Base-by-base conservation (phyloP, 1,140 invertebrate species). In the Kradibia gibbosae region DNA sequence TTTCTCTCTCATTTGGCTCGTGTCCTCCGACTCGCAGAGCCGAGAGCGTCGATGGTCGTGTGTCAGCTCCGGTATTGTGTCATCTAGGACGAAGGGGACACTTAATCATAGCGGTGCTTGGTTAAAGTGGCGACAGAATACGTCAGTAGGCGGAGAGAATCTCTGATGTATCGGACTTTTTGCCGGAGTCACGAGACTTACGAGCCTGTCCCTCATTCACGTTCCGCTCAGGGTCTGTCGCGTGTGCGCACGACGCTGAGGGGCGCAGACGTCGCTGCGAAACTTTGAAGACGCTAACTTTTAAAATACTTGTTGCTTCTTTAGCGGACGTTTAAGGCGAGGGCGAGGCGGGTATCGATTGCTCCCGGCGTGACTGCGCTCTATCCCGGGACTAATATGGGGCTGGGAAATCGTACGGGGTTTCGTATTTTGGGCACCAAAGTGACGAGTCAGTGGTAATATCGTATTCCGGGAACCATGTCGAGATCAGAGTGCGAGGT, bases 21-120 rank as follows among this genome's bases (percentile, higher is more conserved):
- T n/a, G 22, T 13, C 48, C 48, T n/a, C 55, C 72, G 72, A 36
- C 48, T 55, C 11, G 48, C 2, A 3, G 11, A 25, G 3, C n/a
- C 2, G 15, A 48, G 15, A 48, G 45, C 7, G 45, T 48, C 15
- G 25, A 60, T n/a, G 0, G 55, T 28, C 55, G 55, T 60, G 28
- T 62, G 60, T 15, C 34, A 67, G 62, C n/a, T 4, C 39, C 75
- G 75, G 53, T 48, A 17, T 11, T 28, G 22, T 80, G 82, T 87
- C 84, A 83, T 85, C 84, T 82, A n/a, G 83, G 80, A 79, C 85
- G 85, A 88, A 85, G 86, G 86, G 87, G 89, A 89, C 89, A 89
- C 88, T 90, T 89, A 88, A 90, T 90, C 86, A 86, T 84, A 90
- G 88, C 88, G 86, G 87, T 89, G 85, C 88, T 90, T 87, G 87